These are phyloP conservation scores for Tringa solitaria DNA, from an alignment of 2,113 vertebrate species.

Conservation along the genomic window DNA sequence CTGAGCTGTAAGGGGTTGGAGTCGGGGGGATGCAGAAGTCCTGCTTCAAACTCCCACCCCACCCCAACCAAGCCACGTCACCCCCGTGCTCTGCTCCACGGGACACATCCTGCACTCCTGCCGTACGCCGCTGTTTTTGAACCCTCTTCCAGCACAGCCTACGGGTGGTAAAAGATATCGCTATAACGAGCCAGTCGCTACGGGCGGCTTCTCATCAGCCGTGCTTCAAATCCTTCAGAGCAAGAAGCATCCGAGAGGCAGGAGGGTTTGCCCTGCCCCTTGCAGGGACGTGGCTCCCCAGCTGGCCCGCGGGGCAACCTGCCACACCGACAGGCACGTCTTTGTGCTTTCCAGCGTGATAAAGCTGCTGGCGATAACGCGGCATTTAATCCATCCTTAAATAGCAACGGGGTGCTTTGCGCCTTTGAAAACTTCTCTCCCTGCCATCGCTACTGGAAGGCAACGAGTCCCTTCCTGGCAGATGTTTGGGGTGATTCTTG, in stretches of 20 bases:
- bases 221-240: not conserved
- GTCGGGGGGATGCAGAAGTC: not conserved
- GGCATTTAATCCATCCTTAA: not conserved
- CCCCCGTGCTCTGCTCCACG: accelerated
- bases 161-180: accelerated
- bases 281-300: not conserved
- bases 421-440: not conserved
- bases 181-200: not conserved
- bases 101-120: not conserved
- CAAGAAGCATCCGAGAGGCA: not conserved
- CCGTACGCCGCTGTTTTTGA: accelerated
- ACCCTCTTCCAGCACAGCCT: not conserved
- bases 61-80: accelerated
- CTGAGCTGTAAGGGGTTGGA: accelerated
- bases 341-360: accelerated
- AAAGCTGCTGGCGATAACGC: not conserved
- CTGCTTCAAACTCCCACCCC: not conserved
- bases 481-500: not conserved
- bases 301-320: accelerated
- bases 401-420: accelerated
- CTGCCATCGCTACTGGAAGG: not conserved
- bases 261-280: not conserved
- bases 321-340: accelerated
- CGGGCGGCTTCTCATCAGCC: not conserved
- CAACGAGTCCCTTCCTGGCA: not conserved